Percentiles rank a stretch among this genome's conserved stretches.
These are phyloP conservation scores for Pygmarrhopalites habei DNA, from an alignment of 1,140 invertebrate species.

Conservation along the genomic window DNA sequence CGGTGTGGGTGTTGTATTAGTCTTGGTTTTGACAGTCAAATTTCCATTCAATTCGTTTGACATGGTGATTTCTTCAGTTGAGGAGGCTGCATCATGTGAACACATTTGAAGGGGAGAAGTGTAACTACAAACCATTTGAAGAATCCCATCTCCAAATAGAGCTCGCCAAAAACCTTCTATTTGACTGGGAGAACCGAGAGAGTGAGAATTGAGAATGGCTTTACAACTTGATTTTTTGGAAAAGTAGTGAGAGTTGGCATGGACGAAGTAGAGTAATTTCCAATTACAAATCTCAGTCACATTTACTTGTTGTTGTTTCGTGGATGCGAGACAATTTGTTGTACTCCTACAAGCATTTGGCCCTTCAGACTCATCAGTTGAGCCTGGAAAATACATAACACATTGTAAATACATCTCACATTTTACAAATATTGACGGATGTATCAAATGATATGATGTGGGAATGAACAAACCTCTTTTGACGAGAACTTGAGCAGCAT, in stretches of 20 bases:
- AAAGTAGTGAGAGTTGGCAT: neutral
- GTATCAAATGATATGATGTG: neutral
- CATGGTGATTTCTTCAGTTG: no score
- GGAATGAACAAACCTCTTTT: slow-evolving; percentile 16
- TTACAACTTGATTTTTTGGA: neutral
- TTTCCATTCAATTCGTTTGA: no score
- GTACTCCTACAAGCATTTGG: neutral
- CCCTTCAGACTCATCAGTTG: neutral
- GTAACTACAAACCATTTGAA: neutral
- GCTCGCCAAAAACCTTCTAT: slow-evolving; percentile 8
- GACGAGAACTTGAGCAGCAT: slow-evolving; percentile 54
- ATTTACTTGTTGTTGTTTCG: neutral
- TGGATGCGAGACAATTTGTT: neutral
- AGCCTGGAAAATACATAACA: neutral
- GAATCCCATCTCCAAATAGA: slow-evolving; percentile 9
- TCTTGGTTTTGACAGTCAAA: no score
- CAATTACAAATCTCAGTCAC: neutral
- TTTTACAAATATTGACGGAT: no score
- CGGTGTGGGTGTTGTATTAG: no score
- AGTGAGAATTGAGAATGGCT: neutral
- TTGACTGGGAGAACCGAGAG: neutral
- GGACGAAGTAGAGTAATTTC: slow-evolving; percentile 4
- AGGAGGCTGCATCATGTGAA: neutral
- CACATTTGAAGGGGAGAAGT: neutral
- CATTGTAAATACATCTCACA: neutral